These are phyloP conservation scores for Actinernus sp. DNA, from an alignment of 92 coral and sea anemone genomes.

Conservation along the genomic window DNA sequence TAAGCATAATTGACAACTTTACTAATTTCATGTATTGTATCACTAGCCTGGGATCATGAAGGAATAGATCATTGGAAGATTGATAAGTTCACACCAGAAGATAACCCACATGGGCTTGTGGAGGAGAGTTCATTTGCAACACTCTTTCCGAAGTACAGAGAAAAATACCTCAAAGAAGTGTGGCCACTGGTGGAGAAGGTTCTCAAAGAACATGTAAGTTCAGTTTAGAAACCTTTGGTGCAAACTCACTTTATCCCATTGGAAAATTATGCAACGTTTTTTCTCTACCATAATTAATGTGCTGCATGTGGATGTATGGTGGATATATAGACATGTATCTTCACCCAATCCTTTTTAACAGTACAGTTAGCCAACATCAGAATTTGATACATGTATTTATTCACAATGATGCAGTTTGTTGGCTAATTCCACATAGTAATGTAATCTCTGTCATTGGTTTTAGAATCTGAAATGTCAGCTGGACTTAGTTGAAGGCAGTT, in stretches of 20 bases:
- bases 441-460: too few relatives aligned
- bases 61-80: constrained; percentile 96
- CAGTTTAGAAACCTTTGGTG: not conserved
- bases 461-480: constrained; percentile 82
- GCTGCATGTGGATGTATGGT: too few relatives aligned
- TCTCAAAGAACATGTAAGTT: constrained; percentile 87
- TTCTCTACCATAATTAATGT: too few relatives aligned
- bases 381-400: not conserved
- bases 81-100: constrained; percentile 73
- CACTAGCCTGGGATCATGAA: constrained; percentile 95
- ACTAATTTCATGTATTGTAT: too few relatives aligned
- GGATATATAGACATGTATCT: too few relatives aligned
- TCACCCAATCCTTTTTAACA: too few relatives aligned
- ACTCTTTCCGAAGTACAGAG: constrained; percentile 95
- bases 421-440: too few relatives aligned
- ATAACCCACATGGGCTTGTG: constrained; percentile 83
- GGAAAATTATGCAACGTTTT: not conserved
- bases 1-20: too few relatives aligned
- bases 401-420: too few relatives aligned
- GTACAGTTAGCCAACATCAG: not conserved
- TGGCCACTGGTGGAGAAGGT: constrained; percentile 94
- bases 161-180: constrained; percentile 91
- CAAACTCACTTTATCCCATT: not conserved
- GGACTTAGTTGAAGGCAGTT: constrained; percentile 97
- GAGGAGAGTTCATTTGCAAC: constrained; percentile 98